These are phyloP conservation scores for Lucilia sericata DNA, from an alignment of 1,140 invertebrate species.

Conservation along the genomic window DNA sequence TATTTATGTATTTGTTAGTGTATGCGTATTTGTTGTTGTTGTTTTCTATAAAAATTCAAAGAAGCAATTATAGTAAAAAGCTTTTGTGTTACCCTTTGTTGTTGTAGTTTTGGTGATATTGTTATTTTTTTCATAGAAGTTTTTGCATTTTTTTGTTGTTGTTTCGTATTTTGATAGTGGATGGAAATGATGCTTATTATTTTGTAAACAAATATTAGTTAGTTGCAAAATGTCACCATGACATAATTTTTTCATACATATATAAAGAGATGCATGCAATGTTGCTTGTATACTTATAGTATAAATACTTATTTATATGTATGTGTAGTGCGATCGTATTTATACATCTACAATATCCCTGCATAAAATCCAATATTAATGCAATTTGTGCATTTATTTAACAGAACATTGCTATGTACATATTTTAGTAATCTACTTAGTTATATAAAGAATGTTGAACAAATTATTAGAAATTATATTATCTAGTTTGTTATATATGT, in stretches of 20 bases:
- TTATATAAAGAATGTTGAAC: too few species aligned
- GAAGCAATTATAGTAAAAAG: constrained; percentile 21
- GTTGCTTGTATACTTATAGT: background rate
- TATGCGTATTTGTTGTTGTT: background rate
- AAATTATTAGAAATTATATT: too few species aligned
- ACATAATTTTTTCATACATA: background rate
- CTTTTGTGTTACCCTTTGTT: constrained; percentile 21
- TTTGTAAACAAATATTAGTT: constrained; percentile 14
- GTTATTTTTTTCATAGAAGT: background rate
- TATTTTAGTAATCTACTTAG: too few species aligned
- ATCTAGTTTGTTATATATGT: too few species aligned
- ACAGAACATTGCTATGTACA: too few species aligned
- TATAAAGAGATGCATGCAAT: background rate
- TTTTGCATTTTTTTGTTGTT: background rate
- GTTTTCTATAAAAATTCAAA: background rate
- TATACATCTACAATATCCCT: too few species aligned
- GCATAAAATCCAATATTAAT: too few species aligned
- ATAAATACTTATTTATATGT: too few species aligned
- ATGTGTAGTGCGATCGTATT: too few species aligned
- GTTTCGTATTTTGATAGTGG: background rate
- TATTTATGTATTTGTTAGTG: background rate
- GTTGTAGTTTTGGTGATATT: background rate
- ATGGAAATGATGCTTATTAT: constrained; percentile 10
- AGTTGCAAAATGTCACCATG: constrained; percentile 13
- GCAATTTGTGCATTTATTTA: too few species aligned